Evolutionary conservation across 2,888 invertebrate genomes (phyloP), one percentile per base, ranked within the genome.

Genomic region (Nomada flava): DNA sequence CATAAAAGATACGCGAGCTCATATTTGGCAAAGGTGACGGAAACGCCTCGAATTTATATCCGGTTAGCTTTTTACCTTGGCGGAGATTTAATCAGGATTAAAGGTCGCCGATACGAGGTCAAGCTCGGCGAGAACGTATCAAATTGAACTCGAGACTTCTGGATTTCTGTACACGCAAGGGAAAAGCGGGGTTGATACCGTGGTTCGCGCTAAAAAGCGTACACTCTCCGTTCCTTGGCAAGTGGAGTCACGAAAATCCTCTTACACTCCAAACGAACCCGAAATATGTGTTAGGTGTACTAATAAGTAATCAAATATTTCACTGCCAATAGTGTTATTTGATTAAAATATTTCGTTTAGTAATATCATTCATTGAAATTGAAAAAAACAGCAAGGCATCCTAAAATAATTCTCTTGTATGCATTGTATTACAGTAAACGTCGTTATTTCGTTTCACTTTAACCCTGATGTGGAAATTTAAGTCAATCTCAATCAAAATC

Each of bases 201-300:
- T 29, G 72, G 76, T 78, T 71, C 65, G 63, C 74, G 81, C 73
- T 82, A 86, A 88, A 87, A 88, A 88, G 87, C 89, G 88, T 84
- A 84, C 86, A 77, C 80, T 79, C 68, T 79, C 68, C 81, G 89
- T 83, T 88, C 80, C 79, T 76, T 79, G 69, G 76, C 87, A 88
- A 88, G 89, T 83, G 84, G 79, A 69, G 86, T 88, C 88, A 88
- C 75, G 89, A 80, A 86, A 88, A 88, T 86, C 84, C 89, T 86
- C 87, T 88, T 89, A 88, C 76, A 89, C 64, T 70, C 29, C 76
- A 73, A 81, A 81, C 82, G 69, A 81, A 69, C 64, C 76, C 53
- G 83, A 76, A 72, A 77, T 74, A 82, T 67, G 79, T 84, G 74
- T 72, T 50, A 26, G 68, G 63, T 67, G 60, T 42, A 44, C 60